Conservation (phyloP, 2,113 vertebrate species). For the Lepus timidus region DNA sequence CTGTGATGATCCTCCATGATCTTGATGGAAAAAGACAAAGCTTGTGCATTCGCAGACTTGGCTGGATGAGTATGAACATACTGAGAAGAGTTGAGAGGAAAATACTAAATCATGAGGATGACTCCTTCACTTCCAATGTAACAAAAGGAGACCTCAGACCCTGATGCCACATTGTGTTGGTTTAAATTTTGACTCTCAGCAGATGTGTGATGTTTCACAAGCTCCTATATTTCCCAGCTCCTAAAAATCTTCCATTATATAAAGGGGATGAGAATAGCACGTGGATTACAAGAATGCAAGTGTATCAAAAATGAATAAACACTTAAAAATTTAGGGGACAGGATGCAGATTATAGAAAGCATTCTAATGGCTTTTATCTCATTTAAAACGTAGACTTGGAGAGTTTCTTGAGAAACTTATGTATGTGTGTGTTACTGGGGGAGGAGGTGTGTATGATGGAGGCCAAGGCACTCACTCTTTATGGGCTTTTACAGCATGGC, state of each 20-base stretch:
- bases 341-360: background rate
- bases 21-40: background rate
- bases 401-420: background rate
- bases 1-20: background rate
- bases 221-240: background rate
- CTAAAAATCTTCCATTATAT: background rate
- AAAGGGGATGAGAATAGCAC: background rate
- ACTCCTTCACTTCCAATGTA: background rate
- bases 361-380: background rate
- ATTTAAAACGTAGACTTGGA: background rate
- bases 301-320: background rate
- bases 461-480: background rate
- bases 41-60: background rate
- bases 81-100: background rate
- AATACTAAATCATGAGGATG: too few relatives aligned
- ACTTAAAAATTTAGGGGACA: background rate
- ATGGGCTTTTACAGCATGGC: background rate
- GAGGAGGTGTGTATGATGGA: accelerated
- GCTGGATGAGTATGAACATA: accelerated
- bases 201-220: background rate
- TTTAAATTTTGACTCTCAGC: background rate
- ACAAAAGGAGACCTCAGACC: background rate
- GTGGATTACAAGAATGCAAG: background rate
- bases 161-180: background rate
- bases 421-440: background rate